phyloP scores from a whole-genome alignment of 2,113 vertebrate species.

The Ptilonorhynchus violaceus region DNA sequence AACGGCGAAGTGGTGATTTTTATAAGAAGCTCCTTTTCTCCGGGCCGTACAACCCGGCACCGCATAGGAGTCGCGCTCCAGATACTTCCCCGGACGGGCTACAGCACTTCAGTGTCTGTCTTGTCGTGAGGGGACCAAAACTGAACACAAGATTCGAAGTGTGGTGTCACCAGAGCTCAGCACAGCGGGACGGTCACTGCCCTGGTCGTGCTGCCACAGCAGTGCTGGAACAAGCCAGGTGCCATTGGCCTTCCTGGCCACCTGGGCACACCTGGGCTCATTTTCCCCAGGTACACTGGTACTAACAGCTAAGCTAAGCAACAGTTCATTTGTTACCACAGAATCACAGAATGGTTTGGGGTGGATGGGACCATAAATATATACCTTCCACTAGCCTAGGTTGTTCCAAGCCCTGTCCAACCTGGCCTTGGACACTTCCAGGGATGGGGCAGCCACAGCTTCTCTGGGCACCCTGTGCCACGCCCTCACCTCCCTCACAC shows the following conservation, averaged over 20 bases:
- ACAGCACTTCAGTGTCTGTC: no score
- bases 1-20: fast-evolving
- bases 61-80: fast-evolving
- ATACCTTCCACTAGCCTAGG: neutral
- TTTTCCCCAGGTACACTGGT: neutral
- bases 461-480: neutral
- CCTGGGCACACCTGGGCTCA: neutral
- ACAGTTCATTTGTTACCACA: neutral
- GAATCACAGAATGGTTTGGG: neutral
- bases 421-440: neutral
- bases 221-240: neutral
- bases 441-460: neutral
- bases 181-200: no score
- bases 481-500: neutral
- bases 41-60: no score
- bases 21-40: fast-evolving
- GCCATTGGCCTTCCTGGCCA: neutral
- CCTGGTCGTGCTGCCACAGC: neutral
- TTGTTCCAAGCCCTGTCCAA: fast-evolving
- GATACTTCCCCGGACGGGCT: neutral
- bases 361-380: neutral
- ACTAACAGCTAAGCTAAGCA: neutral
- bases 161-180: neutral
- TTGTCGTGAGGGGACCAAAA: neutral
- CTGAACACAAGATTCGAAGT: neutral